Evolutionary conservation across 37 sponge, comb jelly and placozoan genomes (phyloP).

Genomic region (Corticium candelabrum): DNA sequence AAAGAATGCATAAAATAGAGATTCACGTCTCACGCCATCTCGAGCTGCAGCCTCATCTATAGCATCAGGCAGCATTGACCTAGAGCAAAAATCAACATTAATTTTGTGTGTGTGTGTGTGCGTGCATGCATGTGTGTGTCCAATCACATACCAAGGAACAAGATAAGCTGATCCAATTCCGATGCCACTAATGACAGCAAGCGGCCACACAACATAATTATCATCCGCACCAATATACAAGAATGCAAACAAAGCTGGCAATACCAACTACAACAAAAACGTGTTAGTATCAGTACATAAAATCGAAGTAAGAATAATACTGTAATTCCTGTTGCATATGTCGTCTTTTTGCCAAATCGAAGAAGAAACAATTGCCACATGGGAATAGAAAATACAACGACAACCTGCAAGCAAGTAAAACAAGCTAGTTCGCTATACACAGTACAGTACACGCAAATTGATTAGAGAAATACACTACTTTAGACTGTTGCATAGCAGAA

Average conservation of each 20-base stretch:
- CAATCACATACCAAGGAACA: conserved; percentile 60
- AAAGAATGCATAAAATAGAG: conserved; percentile 82
- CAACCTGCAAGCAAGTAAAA: conserved; percentile 9
- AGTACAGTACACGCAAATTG: too few species aligned
- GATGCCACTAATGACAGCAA: conserved; percentile 37
- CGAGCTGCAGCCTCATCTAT: conserved; percentile 42
- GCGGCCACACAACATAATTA: conserved; percentile 12
- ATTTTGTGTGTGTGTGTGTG: background rate
- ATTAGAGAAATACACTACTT: too few species aligned
- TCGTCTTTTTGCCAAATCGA: conserved; percentile 60
- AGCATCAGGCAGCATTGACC: conserved; percentile 95
- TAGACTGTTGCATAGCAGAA: too few species aligned
- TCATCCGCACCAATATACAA: conserved; percentile 1
- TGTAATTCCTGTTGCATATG: conserved; percentile 41
- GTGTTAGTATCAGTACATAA: background rate
- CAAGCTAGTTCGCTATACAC: too few species aligned
- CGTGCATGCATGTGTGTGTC: background rate
- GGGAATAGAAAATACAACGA: conserved; percentile 38
- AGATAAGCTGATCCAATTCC: conserved; percentile 56
- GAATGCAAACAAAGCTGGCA: conserved; percentile 18
- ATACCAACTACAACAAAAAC: background rate
- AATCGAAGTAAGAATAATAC: conserved; percentile 14
- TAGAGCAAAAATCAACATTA: conserved; percentile 5
- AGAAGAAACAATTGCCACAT: conserved; percentile 63
- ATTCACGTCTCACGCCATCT: conserved; percentile 57